These are phyloP conservation scores for Tyria jacobaeae DNA, from an alignment of 2,888 invertebrate genomes.

Conservation along the genomic window DNA sequence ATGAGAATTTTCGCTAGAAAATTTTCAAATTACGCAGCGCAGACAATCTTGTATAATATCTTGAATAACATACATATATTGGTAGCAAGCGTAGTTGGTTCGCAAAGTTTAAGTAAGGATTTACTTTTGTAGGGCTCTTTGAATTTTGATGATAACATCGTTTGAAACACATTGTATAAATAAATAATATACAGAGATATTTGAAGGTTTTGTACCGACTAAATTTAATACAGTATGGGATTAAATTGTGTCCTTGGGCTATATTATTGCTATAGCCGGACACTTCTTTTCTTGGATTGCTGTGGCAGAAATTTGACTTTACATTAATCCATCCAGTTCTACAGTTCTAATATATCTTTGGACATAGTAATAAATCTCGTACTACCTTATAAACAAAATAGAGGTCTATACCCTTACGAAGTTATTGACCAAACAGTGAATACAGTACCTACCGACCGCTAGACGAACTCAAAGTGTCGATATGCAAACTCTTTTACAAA, in stretches of 20 bases:
- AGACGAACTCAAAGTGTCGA: too few relatives aligned
- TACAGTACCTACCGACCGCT: too few relatives aligned
- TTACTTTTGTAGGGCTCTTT: constrained; percentile 16
- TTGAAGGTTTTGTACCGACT: not conserved
- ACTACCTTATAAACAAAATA: too few relatives aligned
- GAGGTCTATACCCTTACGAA: too few relatives aligned
- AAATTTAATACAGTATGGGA: not conserved
- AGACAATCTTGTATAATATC: constrained; percentile 42
- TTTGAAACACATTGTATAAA: constrained; percentile 7
- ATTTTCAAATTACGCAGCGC: constrained; percentile 47
- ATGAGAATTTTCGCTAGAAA: constrained; percentile 46
- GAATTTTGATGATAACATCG: constrained; percentile 17
- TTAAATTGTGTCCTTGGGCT: not conserved
- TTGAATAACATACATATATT: constrained; percentile 34
- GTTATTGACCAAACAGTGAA: too few relatives aligned
- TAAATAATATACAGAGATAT: constrained; percentile 5
- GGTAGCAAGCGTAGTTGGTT: constrained; percentile 25
- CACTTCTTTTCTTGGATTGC: too few relatives aligned
- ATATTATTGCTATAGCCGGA: not conserved
- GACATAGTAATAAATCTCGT: too few relatives aligned
- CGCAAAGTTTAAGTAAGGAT: constrained; percentile 20
- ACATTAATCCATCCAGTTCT: too few relatives aligned
- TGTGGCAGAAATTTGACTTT: too few relatives aligned
- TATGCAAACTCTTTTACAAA: too few relatives aligned
- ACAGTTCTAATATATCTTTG: too few relatives aligned